phyloP scores from a whole-genome alignment of 2,888 invertebrate species.

The Torymus aiolomorphi region DNA sequence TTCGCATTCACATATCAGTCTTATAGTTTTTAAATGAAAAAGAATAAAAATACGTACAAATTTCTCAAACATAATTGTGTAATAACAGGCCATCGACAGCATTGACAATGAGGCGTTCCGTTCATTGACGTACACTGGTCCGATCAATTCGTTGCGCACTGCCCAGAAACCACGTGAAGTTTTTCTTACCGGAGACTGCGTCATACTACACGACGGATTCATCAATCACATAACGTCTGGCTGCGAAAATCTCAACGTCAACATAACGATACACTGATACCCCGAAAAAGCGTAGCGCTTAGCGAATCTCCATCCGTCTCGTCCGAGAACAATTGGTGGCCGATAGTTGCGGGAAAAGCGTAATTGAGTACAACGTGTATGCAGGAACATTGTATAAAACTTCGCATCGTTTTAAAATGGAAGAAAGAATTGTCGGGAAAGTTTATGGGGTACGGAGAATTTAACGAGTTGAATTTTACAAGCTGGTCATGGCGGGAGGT shows the following conservation, averaged over 20 bases:
- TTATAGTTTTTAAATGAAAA: not conserved
- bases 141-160: conserved; percentile 70
- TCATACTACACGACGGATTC: conserved; percentile 71
- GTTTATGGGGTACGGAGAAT: conserved; percentile 62
- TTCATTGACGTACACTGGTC: conserved; percentile 71
- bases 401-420: conserved; percentile 60
- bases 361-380: conserved; percentile 45
- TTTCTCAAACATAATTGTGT: conserved; percentile 1
- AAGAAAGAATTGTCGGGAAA: conserved; percentile 64
- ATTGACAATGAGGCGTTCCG: conserved; percentile 67
- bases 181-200: conserved; percentile 69
- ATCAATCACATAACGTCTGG: conserved; percentile 68
- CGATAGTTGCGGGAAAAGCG: conserved; percentile 3
- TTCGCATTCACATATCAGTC: conserved; percentile 12
- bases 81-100: conserved; percentile 67
- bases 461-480: conserved; percentile 73
- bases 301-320: not conserved
- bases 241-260: conserved; percentile 69
- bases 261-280: conserved; percentile 68
- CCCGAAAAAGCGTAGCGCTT: not conserved
- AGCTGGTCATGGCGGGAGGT: conserved; percentile 93
- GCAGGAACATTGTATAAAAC: conserved; percentile 60
- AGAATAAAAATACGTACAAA: not conserved
- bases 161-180: conserved; percentile 71
- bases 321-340: not conserved